A percentile compares a stretch with the other conserved stretches of the same genome.
Evolutionary conservation across 2,797 vertebrate genomes (phyloP).

Genomic region (Coregonus sp.): DNA sequence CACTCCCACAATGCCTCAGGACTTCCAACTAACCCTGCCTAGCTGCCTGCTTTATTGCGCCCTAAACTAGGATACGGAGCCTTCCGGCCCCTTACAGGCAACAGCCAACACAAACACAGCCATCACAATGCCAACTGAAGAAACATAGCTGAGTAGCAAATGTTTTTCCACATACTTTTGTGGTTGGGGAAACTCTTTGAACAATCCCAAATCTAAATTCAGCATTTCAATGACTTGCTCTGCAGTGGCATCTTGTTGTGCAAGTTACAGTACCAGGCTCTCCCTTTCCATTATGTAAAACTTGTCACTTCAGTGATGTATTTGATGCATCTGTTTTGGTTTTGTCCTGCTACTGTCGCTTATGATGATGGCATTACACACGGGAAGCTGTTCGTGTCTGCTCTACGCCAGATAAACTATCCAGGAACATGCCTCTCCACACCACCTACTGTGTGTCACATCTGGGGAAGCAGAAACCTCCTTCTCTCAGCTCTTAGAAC

Average conservation of each 20-base stretch:
- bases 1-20: constrained; percentile 39
- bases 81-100: constrained; percentile 15
- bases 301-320: background rate
- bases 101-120: constrained; percentile 67
- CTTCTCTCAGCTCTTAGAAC: constrained; percentile 20
- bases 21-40: constrained; percentile 44
- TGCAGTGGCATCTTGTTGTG: background rate
- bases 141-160: constrained; percentile 45
- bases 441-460: background rate
- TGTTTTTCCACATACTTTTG: constrained; percentile 41
- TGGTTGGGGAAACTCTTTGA: constrained; percentile 41
- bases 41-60: constrained; percentile 25
- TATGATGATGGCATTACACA: background rate
- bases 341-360: background rate
- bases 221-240: background rate
- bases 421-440: background rate
- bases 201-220: background rate
- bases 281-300: background rate
- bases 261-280: too few species aligned
- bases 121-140: constrained; percentile 46
- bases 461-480: background rate
- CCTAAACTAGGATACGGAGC: constrained; percentile 22
- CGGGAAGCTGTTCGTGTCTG: too few species aligned
- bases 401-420: background rate
- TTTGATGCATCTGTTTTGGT: background rate